Conservation (phyloP, 2,888 invertebrate species). For the Latheticus oryzae region DNA sequence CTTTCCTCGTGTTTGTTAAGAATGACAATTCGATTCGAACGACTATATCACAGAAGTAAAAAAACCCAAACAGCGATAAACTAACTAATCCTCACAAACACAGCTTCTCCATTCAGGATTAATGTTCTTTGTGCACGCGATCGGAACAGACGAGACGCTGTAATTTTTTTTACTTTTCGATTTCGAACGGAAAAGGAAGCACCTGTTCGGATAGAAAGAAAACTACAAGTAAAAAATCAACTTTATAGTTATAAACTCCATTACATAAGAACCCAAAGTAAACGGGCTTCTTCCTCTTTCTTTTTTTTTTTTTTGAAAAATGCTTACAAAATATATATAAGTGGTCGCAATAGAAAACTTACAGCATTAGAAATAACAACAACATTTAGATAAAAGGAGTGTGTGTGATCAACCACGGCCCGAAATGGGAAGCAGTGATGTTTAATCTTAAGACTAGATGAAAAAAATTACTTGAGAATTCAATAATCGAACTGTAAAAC, state of each 20-base stretch:
- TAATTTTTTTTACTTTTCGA: constrained; percentile 1
- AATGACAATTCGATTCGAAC: constrained; percentile 19
- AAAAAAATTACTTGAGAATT: constrained; percentile 14
- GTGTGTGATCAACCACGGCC: constrained; percentile 1
- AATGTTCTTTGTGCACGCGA: constrained; percentile 44
- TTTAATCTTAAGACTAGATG: constrained; percentile 30
- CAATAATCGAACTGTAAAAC: constrained; percentile 2
- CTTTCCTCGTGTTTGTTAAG: not conserved
- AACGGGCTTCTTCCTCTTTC: not conserved
- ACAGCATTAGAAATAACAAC: constrained; percentile 13
- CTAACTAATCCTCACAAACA: constrained; percentile 17
- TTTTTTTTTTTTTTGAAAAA: too few relatives aligned
- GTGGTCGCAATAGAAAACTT: constrained; percentile 34
- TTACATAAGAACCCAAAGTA: constrained; percentile 1
- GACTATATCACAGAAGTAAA: constrained; percentile 16
- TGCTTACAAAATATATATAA: constrained; percentile 34
- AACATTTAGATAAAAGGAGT: constrained; percentile 17
- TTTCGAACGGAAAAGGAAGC: constrained; percentile 15
- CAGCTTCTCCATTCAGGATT: constrained; percentile 33
- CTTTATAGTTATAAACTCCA: constrained; percentile 20
- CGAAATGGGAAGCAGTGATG: constrained; percentile 23
- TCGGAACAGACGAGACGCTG: constrained; percentile 25
- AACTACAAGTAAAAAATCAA: constrained; percentile 17
- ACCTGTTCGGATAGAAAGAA: constrained; percentile 9
- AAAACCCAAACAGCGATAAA: constrained; percentile 30